phyloP scores from a whole-genome alignment of 2,888 invertebrate species.

The Molanna angustata region DNA sequence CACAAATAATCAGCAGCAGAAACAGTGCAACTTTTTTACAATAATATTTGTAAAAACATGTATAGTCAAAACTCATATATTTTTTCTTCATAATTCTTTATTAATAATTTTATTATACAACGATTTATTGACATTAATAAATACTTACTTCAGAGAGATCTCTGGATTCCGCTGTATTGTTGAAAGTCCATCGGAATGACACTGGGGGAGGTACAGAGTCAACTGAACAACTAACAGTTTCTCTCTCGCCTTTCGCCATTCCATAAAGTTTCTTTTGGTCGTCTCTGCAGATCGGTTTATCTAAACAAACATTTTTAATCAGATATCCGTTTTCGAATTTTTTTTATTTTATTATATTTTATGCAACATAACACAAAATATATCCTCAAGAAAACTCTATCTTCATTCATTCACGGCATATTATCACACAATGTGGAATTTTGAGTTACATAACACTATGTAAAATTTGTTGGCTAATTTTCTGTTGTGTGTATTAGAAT shows the following conservation, averaged over 20 bases:
- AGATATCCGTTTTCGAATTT: too few species aligned
- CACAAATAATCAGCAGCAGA: background rate
- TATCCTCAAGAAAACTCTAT: too few species aligned
- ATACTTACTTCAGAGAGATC: constrained; percentile 57
- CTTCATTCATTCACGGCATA: too few species aligned
- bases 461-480: too few species aligned
- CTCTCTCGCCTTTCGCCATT: constrained; percentile 70
- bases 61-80: too few species aligned
- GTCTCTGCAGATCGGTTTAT: constrained; percentile 69
- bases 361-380: too few species aligned
- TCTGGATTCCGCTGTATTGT: constrained; percentile 71
- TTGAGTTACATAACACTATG: too few species aligned
- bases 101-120: background rate
- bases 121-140: too few species aligned
- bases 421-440: too few species aligned
- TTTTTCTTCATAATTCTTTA: background rate
- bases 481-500: too few species aligned
- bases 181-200: constrained; percentile 74
- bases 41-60: too few species aligned
- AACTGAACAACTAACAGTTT: constrained; percentile 67
- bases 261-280: constrained; percentile 74
- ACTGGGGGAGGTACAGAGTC: constrained; percentile 71
- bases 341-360: too few species aligned
- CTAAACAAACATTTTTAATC: constrained; percentile 43
- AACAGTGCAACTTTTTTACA: background rate